A percentile compares a stretch with the other conserved stretches of the same genome.
Evolutionary conservation across 2,113 vertebrate species (phyloP).

Genomic region (Calypte anna): DNA sequence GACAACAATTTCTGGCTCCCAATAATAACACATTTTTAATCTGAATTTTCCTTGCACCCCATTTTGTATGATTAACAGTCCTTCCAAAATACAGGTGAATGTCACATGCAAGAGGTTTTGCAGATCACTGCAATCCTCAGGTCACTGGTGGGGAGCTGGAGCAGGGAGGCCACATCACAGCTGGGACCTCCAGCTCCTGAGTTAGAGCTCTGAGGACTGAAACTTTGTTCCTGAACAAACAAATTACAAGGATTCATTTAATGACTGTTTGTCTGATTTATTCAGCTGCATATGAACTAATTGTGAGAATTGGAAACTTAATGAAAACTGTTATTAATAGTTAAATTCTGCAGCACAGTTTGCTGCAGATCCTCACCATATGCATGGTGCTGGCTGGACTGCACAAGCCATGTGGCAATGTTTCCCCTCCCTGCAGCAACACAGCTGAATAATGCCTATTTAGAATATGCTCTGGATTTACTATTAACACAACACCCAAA

Average conservation of each 20-base stretch:
- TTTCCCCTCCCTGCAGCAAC: conserved; percentile 22
- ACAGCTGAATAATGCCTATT: not conserved
- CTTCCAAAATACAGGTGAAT: not conserved
- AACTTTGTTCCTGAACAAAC: not conserved
- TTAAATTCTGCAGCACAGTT: not conserved
- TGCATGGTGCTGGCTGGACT: not conserved
- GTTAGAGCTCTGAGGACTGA: not conserved
- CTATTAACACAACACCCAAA: not conserved
- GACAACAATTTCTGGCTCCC: not conserved
- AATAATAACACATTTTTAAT: not conserved
- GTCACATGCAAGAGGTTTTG: not conserved
- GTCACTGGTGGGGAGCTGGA: not conserved
- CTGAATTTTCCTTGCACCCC: not conserved
- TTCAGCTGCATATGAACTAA: not conserved
- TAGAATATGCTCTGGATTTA: not conserved
- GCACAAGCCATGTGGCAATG: not conserved
- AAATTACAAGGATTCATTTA: not conserved
- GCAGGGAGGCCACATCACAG: accelerated
- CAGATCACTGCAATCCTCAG: not conserved
- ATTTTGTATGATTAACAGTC: not conserved
- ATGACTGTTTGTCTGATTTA: not conserved
- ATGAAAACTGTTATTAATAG: not conserved
- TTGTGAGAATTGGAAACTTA: not conserved
- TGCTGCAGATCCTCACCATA: not conserved
- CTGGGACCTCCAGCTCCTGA: not conserved